phyloP scores from a whole-genome alignment of 1,140 invertebrate species.

The Drosophila paulistorum region DNA sequence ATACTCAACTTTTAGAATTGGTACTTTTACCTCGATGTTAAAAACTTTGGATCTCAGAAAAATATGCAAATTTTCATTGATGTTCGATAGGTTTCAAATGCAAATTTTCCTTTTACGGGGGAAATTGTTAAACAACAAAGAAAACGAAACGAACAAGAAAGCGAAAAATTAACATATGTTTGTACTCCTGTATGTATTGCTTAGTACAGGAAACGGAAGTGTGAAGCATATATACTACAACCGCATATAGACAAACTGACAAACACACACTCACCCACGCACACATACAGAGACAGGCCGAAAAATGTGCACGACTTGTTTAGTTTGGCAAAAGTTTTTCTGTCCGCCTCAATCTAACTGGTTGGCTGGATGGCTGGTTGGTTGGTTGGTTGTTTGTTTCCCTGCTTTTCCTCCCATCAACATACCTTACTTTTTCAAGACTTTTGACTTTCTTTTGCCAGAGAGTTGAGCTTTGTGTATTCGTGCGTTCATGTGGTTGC shows the following conservation, averaged over 20 bases:
- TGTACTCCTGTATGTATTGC: slow-evolving; percentile 27
- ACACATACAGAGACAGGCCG: slow-evolving; percentile 21
- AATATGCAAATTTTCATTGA: slow-evolving; percentile 47
- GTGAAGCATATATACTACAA: slow-evolving; percentile 28
- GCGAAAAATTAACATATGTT: slow-evolving; percentile 30
- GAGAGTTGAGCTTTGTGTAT: slow-evolving; percentile 72
- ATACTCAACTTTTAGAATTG: background rate
- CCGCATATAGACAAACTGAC: slow-evolving; percentile 49
- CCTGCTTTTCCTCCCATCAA: slow-evolving; percentile 11
- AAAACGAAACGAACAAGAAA: background rate
- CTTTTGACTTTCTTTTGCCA: slow-evolving; percentile 81
- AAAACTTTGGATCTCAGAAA: slow-evolving; percentile 31
- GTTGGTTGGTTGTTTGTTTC: slow-evolving; percentile 25
- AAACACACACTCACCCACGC: slow-evolving; percentile 16
- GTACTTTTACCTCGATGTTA: slow-evolving; percentile 2
- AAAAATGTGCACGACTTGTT: slow-evolving; percentile 76
- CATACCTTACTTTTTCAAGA: slow-evolving; percentile 42
- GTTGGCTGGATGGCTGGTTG: background rate
- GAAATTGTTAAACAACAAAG: slow-evolving; percentile 46
- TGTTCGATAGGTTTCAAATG: slow-evolving; percentile 47
- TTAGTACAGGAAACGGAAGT: slow-evolving; percentile 51
- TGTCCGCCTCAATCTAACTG: slow-evolving; percentile 33
- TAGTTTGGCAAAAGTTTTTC: slow-evolving; percentile 73
- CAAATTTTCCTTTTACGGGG: slow-evolving; percentile 62
- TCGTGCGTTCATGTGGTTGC: slow-evolving; percentile 75